Evolutionary conservation across 1,140 invertebrate genomes (phyloP), one percentile per base, ranked within the genome.

Genomic region (Drosophila trapezifrons): DNA sequence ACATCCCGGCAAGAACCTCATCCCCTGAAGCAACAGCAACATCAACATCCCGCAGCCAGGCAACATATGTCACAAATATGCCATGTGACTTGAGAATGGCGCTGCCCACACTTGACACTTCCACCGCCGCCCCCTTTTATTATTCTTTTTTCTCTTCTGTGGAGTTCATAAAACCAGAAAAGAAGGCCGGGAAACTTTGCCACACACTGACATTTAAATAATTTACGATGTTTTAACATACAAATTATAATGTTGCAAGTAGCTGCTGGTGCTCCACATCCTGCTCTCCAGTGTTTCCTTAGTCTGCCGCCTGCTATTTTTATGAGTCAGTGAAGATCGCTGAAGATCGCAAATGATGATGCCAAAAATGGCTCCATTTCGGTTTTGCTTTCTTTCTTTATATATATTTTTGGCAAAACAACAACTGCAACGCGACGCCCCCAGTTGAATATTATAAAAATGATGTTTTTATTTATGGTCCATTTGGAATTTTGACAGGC

Each of bases 221-320:
- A 91, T 91, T 91, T 91, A 91, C 85, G 90, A 91, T 91, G 82
- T 83, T 87, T 91, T 90, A 91, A 84, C 90, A 84, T 78, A 80
- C 90, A 91, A 90, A 91, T 91, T 91, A 91, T 91, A 90, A 83
- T 90, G 83, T 80, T 86, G 86, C 86, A 90, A 84, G 69, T 75
- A 54, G 38, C 32, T 56, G 56, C 40, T 47, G 20, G 15, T 58
- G 29, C 22, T 20, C 22, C 40, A 72, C 76, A 80, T 80, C 76
- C 82, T 81, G 78, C 77, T 52, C 59, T 29, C 59, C 58, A 49
- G 22, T 20, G 22, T 20, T 43, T 46, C 32, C 29, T 52, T 35
- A 52, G 59, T 57, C 54, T 38, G 55, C 27, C 57, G 76, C 84
- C 80, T 59, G 76, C 84, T 89, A 91, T 91, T 91, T 91, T 85